These are phyloP conservation scores for Eurystomus glaucurus DNA, from an alignment of 2,797 vertebrate species.

Conservation along the genomic window DNA sequence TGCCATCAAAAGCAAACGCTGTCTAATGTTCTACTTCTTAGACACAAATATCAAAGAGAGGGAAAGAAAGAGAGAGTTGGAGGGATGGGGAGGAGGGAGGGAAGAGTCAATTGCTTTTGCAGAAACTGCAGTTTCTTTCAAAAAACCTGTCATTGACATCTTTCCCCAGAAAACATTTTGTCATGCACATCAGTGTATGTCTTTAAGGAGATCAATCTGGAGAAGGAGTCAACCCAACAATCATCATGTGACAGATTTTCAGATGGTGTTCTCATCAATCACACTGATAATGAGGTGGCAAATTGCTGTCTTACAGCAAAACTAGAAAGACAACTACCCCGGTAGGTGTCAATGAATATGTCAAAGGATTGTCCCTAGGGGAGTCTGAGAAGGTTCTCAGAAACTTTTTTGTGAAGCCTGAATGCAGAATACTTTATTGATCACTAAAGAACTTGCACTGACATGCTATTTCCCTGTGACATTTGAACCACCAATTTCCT, in stretches of 20 bases:
- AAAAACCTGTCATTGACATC: slow-evolving; percentile 55
- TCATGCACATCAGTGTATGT: slow-evolving; percentile 67
- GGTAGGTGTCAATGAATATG: slow-evolving; percentile 74
- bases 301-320: slow-evolving; percentile 85
- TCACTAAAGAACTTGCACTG: slow-evolving; percentile 82
- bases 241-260: slow-evolving; percentile 70
- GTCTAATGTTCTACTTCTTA: slow-evolving; percentile 44
- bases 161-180: slow-evolving; percentile 69
- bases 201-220: slow-evolving; percentile 58
- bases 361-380: slow-evolving; percentile 77
- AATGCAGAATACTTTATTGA: slow-evolving; percentile 84
- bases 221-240: slow-evolving; percentile 66
- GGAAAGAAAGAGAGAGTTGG: slow-evolving; percentile 58
- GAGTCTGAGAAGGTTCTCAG: slow-evolving; percentile 58
- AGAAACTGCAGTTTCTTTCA: slow-evolving; percentile 83
- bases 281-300: slow-evolving; percentile 88
- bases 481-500: slow-evolving; percentile 74
- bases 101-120: slow-evolving; percentile 79
- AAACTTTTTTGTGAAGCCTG: slow-evolving; percentile 82
- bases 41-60: slow-evolving; percentile 54
- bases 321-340: slow-evolving; percentile 82
- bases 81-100: slow-evolving; percentile 22
- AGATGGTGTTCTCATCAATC: slow-evolving; percentile 81
- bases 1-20: slow-evolving; percentile 28
- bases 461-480: slow-evolving; percentile 81